Evolutionary conservation across 2,888 invertebrate genomes (phyloP).

Genomic region (Dendrolimus pini): DNA sequence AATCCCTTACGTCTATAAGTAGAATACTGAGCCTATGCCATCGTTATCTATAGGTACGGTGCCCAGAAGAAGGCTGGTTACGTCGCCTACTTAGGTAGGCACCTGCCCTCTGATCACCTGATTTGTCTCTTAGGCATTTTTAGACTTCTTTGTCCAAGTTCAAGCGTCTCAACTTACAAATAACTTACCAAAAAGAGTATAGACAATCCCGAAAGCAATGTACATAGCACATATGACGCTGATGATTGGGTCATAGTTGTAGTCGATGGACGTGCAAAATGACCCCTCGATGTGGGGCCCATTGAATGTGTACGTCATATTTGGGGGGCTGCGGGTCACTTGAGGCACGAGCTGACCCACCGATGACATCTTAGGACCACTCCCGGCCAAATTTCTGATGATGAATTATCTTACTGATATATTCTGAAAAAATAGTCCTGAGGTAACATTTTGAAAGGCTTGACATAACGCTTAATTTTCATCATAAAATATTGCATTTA

Average conservation of each 20-base stretch:
- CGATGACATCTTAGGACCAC: conserved; percentile 46
- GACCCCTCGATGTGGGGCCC: conserved; percentile 67
- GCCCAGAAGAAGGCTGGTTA: no score
- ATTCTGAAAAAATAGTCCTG: background rate
- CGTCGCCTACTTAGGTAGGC: no score
- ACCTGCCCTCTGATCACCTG: no score
- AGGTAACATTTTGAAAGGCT: no score
- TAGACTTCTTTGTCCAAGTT: no score
- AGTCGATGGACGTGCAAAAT: conserved; percentile 72
- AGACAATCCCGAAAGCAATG: conserved; percentile 88
- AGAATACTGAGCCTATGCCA: no score
- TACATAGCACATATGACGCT: conserved; percentile 83
- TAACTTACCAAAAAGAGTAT: conserved; percentile 86
- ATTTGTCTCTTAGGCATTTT: no score
- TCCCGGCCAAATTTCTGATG: background rate
- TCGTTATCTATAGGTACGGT: no score
- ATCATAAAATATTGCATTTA: no score
- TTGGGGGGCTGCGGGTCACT: conserved; percentile 64
- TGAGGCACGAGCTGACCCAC: conserved; percentile 76
- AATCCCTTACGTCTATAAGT: no score
- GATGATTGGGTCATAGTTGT: conserved; percentile 80
- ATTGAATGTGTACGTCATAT: conserved; percentile 50
- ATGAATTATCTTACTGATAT: background rate
- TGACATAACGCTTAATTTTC: no score
- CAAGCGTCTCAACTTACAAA: no score